A percentile compares a stretch with the other conserved stretches of the same genome.
These are phyloP conservation scores for Pogonomyrmex californicus DNA, from an alignment of 1,140 invertebrate genomes.

Conservation along the genomic window DNA sequence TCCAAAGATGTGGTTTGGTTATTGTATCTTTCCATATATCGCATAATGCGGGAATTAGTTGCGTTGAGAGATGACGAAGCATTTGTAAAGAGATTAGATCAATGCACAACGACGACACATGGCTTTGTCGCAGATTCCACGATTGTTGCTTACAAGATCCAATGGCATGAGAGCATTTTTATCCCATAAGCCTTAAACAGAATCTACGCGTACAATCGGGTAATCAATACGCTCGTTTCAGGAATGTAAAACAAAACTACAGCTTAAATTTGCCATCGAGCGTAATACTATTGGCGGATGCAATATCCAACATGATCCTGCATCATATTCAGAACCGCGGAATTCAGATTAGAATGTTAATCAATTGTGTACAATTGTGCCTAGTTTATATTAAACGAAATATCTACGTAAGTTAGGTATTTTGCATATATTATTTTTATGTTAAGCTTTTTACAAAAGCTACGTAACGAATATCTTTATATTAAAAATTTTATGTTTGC, in stretches of 20 bases:
- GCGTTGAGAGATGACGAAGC: neutral
- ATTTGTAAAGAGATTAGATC: slow-evolving; percentile 30
- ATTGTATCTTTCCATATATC: neutral
- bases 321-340: slow-evolving; percentile 11
- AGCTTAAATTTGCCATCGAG: neutral
- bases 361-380: neutral
- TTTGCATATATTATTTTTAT: neutral
- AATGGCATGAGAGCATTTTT: neutral
- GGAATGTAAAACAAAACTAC: slow-evolving; percentile 21
- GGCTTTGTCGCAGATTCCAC: neutral
- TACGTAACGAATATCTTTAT: neutral
- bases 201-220: neutral
- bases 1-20: neutral
- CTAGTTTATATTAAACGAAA: slow-evolving; percentile 7
- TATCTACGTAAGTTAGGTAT: neutral
- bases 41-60: neutral
- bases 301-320: slow-evolving; percentile 21
- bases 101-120: neutral
- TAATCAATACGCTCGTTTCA: slow-evolving; percentile 16
- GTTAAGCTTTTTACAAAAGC: neutral
- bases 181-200: neutral
- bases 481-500: neutral
- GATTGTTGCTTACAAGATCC: neutral
- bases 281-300: slow-evolving; percentile 20
- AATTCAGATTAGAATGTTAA: slow-evolving; percentile 34